Evolutionary conservation across 2,888 invertebrate genomes (phyloP).

Genomic region (Napeogenes inachia): DNA sequence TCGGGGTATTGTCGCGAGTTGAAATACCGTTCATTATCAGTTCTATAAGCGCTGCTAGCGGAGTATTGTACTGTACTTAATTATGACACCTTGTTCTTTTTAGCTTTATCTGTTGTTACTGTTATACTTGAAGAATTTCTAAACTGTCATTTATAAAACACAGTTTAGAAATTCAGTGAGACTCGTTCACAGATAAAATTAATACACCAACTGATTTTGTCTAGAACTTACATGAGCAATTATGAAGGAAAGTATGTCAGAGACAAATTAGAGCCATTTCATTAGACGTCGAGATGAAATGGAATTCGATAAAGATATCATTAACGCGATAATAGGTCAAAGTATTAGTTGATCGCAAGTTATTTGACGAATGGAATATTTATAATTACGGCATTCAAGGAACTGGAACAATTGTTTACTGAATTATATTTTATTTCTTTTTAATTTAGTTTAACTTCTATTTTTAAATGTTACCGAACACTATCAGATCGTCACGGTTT

Average conservation of each 20-base stretch:
- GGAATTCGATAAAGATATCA: slow-evolving; percentile 62
- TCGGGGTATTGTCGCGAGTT: slow-evolving; percentile 26
- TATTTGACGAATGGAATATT: neutral
- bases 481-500: slow-evolving; percentile 4
- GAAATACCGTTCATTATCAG: slow-evolving; percentile 15
- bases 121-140: too few relatives aligned
- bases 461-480: neutral
- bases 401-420: neutral
- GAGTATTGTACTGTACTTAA: slow-evolving; percentile 1
- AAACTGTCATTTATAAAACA: too few relatives aligned
- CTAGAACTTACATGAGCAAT: slow-evolving; percentile 21
- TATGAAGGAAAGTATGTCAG: slow-evolving; percentile 27
- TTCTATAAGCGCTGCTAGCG: neutral
- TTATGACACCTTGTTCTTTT: slow-evolving; percentile 2
- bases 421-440: neutral
- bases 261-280: slow-evolving; percentile 42
- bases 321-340: slow-evolving; percentile 57
- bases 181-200: slow-evolving; percentile 12
- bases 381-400: too few relatives aligned
- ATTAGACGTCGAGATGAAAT: slow-evolving; percentile 55
- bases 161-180: slow-evolving; percentile 3
- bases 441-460: neutral
- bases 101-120: too few relatives aligned
- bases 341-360: neutral
- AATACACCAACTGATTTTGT: slow-evolving; percentile 12